Evolutionary conservation across 2,797 vertebrate species (phyloP), one percentile per base, ranked within the genome.

Genomic region (Monodelphis domestica): DNA sequence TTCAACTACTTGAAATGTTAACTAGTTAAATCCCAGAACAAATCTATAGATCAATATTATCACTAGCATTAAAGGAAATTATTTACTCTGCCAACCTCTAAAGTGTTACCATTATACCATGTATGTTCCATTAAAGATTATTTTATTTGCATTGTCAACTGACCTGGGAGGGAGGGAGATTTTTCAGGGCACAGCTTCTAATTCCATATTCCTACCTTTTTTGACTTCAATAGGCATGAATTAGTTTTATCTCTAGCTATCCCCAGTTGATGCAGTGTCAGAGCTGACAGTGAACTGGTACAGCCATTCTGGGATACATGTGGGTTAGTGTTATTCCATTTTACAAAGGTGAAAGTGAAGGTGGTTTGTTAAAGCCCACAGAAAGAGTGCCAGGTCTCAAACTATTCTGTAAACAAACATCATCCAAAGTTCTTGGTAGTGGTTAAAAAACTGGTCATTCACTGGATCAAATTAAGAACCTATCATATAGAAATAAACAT

Each of bases 1-100:
- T 95, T 96, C 95, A 95, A 96, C 96, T 94, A 93, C 91, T 94
- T 87, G 59, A 95, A 94, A 97, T 95, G 89, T 90, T 97, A 97
- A 96, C 97, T 97, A 97, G 96, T 95, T 87, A 87, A 50, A 51
- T 92, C 90, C 56, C 93, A 94, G 95, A 96, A 95, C 91, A 94
- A 97, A 95, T 95, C 93, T 94, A 90, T 90, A 96, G 93, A 87
- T 91, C 96, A 94, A 96, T 95, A 95, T 91, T 97, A 96, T 91
- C 30, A 12, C 63, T 90, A 95, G 92, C 53, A 50, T 51, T 90
- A 96, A 95, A 95, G 89, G 91, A 93, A 93, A 90, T 96, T 93
- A 95, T 96, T 95, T 95, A 91, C 89, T 94, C 90, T 87, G 91
- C 21, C 87, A 92, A 95, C 54, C 53, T 70, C 50, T 51, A 53